Evolutionary conservation across 2,113 vertebrate genomes (phyloP).

Genomic region (Peromyscus polionotus): DNA sequence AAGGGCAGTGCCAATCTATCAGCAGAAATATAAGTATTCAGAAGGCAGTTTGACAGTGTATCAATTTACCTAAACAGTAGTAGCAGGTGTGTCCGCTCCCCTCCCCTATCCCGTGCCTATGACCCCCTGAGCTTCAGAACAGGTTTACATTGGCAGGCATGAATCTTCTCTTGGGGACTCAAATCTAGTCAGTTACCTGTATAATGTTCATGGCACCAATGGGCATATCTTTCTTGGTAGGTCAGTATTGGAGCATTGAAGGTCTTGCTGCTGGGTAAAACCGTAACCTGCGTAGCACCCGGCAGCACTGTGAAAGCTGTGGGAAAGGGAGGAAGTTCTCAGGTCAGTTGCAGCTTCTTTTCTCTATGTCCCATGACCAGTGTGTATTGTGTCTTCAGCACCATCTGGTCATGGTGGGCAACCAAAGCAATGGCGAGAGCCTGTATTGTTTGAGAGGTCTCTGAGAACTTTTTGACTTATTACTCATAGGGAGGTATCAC

Average conservation of each 20-base stretch:
- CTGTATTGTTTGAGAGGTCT: not conserved
- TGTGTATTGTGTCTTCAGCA: not conserved
- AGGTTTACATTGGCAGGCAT: not conserved
- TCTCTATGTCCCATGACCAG: not conserved
- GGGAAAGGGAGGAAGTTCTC: not conserved
- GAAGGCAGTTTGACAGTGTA: not conserved
- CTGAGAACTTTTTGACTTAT: not conserved
- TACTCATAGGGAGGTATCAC: not conserved
- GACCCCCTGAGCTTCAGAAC: not conserved
- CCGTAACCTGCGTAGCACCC: not conserved
- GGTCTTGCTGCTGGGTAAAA: not conserved
- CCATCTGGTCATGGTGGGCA: not conserved
- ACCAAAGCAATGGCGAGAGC: not conserved
- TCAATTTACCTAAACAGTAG: not conserved
- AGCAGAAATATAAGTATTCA: not conserved
- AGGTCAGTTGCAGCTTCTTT: not conserved
- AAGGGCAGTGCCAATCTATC: too few species aligned
- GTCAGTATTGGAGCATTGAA: not conserved
- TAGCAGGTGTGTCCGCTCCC: not conserved
- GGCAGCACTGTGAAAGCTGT: not conserved
- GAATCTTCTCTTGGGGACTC: not conserved
- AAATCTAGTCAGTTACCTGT: not conserved
- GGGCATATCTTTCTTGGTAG: not conserved
- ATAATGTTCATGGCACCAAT: not conserved
- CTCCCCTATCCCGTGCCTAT: not conserved